Percentiles rank a stretch among this genome's conserved stretches.
Evolutionary conservation across 1,140 invertebrate genomes (phyloP).

Genomic region (Lasioglossum albipes): DNA sequence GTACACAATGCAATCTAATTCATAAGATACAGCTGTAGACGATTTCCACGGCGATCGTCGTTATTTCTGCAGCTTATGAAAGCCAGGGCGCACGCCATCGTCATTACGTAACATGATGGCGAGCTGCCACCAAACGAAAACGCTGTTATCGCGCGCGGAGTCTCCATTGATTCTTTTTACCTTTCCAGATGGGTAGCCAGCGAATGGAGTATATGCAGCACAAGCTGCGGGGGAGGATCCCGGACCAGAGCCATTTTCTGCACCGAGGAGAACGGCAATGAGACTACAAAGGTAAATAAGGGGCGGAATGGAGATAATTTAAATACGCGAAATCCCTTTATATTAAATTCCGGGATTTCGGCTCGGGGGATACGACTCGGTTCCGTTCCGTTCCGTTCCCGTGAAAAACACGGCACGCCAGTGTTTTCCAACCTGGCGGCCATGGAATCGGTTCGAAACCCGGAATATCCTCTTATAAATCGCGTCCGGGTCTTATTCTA

Average conservation of each 20-base stretch:
- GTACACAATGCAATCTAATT: too few relatives aligned
- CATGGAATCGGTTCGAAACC: too few relatives aligned
- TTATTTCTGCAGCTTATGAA: neutral
- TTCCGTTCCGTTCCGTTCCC: neutral
- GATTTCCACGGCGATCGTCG: neutral
- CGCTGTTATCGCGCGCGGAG: neutral
- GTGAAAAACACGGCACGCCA: neutral
- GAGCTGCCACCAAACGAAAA: neutral
- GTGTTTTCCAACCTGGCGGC: neutral
- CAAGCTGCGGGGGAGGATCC: conserved; percentile 90
- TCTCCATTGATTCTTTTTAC: conserved; percentile 35
- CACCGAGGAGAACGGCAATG: conserved; percentile 85
- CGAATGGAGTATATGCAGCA: conserved; percentile 92
- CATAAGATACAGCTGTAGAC: neutral
- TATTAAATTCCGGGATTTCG: conserved; percentile 21
- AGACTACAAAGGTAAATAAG: conserved; percentile 84
- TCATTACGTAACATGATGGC: conserved; percentile 13
- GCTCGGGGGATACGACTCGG: neutral
- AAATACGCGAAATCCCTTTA: conserved; percentile 33
- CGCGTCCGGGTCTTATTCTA: conserved; percentile 19
- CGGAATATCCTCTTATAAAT: conserved; percentile 1
- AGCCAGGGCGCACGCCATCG: neutral
- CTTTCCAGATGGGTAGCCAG: conserved; percentile 91
- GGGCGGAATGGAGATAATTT: conserved; percentile 15
- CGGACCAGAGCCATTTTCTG: conserved; percentile 89